Base-by-base conservation (phyloP, 2,113 vertebrate species). In the Oryzias melastigma region DNA sequence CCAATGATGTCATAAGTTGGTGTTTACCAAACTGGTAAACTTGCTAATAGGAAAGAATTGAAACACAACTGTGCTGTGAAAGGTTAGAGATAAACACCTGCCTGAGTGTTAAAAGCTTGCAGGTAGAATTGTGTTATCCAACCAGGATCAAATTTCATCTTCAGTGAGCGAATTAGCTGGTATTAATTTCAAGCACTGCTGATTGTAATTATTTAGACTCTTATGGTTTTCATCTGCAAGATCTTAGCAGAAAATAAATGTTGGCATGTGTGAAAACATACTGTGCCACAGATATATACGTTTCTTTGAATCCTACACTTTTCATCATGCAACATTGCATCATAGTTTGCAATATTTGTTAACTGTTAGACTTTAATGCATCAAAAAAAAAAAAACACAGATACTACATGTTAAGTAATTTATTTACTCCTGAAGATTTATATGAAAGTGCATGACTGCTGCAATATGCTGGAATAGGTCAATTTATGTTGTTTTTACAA, bases 141-240 rank as follows among this genome's bases (percentile, higher is more conserved):
- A 51, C 24, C 64, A 42, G 18, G 49, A 48, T 57, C 62, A 68
- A n/a, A 70, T 71, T 62, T 54, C 44, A 56, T 35, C 18, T 48
- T 59, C 46, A 27, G 49, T 27, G 53, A 63, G 48, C 14, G 53
- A 74, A 55, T 52, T 62, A 57, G 53, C 41, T 59, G 62, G 45
- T 75, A 62, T 81, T 83, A 64, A 83, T 87, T 85, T 81, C 71
- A 85, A 80, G 78, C 73, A 63, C 66, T 56, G 59, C 58, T 78
- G 80, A 75, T 75, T 63, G 53, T 75, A 79, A 71, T 75, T 77
- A 79, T 71, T 85, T 65, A 51, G 57, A 76, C 62, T 71, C 58
- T 40, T 75, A 16, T 57, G 53, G 53, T 71, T 73, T 82, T 68
- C 29, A 12, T 65, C 62, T 69, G 41, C 53, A 76, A 73, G 19